Evolutionary conservation across 1,140 invertebrate genomes (phyloP), one percentile per base, ranked within the genome.

Genomic region (Neotoxoptera formosana): DNA sequence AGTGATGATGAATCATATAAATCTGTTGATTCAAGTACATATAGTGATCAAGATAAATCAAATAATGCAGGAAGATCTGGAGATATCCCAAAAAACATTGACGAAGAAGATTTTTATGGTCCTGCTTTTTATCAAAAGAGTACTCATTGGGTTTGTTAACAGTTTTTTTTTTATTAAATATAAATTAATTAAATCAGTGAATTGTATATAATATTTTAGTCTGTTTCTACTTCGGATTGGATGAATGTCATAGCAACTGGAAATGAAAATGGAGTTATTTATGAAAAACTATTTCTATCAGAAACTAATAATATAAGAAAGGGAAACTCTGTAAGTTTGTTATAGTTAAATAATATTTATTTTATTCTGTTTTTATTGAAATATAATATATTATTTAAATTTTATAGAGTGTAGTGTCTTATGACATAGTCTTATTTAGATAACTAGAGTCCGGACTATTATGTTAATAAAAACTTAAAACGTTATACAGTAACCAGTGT

Each of bases 221-320:
- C 91, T 41, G 36, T 93, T 20, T 53, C 91, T 93, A 83, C 48
- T 41, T 93, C 91, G 1, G 30, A 93, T 93, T 93, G 91, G 91
- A 93, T 93, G 81, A 93, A 93, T 56, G 17, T 86, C 2, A 86
- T 93, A 86, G 91, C 91, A 30, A 93, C 91, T 93, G 91, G 81
- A 41, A 48, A 93, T 93, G 81, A 45, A 56, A 45, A 56, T 93
- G 91, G 91, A 86, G 48, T 30, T 93, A 36, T 93, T 56, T 93
- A 93, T 93, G 81, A 93, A 93, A 93, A 93, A 25, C 7, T 53
- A 4, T 93, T 84, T 84, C 23, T 83, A 11, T 11, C 76, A 20
- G 91, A 84, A 25, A 53, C 20, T 1, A 93, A 93, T 93, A 48
- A 56, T 20, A 36, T 93, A 34, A 41, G 25, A 86, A 93, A 93